Percentiles rank a stretch among this genome's conserved stretches.
These are phyloP conservation scores for Danio aesculapii DNA, from an alignment of 2,797 vertebrate species.

Conservation along the genomic window DNA sequence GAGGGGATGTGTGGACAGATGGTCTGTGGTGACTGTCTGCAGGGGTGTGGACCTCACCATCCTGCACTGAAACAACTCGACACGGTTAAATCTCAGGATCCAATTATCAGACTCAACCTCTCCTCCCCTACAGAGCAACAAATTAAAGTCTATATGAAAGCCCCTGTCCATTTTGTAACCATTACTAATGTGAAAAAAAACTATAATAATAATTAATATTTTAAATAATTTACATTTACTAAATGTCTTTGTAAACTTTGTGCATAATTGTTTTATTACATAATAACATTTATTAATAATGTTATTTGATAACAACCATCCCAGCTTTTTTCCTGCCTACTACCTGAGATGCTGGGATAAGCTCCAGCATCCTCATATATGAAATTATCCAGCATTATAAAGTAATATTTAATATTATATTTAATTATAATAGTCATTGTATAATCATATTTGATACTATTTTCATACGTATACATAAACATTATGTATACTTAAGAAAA, in stretches of 20 bases:
- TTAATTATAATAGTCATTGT: not conserved
- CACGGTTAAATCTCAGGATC: slow-evolving; percentile 65
- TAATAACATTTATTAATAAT: not conserved
- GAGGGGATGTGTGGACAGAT: slow-evolving; percentile 63
- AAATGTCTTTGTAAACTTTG: not conserved
- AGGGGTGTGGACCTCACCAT: slow-evolving; percentile 56
- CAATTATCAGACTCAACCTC: slow-evolving; percentile 65
- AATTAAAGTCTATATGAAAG: slow-evolving; percentile 22
- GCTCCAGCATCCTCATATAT: not conserved
- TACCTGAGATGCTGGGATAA: not conserved
- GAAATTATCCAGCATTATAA: not conserved
- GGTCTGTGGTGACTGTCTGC: slow-evolving; percentile 68
- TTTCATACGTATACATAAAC: not conserved
- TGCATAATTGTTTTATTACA: not conserved
- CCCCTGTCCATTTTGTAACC: not conserved
- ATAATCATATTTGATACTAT: not conserved
- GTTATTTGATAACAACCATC: not conserved
- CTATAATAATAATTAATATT: too few relatives aligned
- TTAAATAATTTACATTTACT: too few relatives aligned
- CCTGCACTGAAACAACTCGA: slow-evolving; percentile 51
- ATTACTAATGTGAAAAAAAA: not conserved
- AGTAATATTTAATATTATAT: not conserved
- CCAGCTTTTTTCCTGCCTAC: not conserved
- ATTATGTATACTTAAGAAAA: not conserved
- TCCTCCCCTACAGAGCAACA: slow-evolving; percentile 10